Evolutionary conservation across 2,888 invertebrate genomes (phyloP).

Genomic region (Acleris emargana): DNA sequence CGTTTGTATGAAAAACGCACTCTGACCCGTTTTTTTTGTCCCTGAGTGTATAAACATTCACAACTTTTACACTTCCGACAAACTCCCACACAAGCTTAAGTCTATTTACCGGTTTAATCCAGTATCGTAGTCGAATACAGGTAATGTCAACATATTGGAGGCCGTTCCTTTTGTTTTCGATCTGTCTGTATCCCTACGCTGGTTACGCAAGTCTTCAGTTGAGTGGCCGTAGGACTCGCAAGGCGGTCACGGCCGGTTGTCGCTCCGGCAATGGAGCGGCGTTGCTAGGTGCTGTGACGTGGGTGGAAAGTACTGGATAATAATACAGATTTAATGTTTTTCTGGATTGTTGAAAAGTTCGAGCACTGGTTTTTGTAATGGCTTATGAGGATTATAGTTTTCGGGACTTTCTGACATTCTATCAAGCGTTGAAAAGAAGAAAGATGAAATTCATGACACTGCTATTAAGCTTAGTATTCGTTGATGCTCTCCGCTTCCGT

Average conservation of each 20-base stretch:
- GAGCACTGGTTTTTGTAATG: no score
- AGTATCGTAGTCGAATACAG: slow-evolving; percentile 4
- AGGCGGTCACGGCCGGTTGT: slow-evolving; percentile 76
- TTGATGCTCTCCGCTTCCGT: no score
- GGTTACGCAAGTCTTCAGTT: slow-evolving; percentile 34
- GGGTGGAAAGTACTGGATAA: neutral
- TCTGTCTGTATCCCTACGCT: slow-evolving; percentile 4
- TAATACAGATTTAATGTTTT: neutral
- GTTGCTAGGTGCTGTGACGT: slow-evolving; percentile 5
- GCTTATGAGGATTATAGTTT: no score
- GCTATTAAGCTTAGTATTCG: no score
- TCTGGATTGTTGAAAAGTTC: neutral
- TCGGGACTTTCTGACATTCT: no score
- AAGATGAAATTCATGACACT: no score
- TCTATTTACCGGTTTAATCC: slow-evolving; percentile 2
- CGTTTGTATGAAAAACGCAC: no score
- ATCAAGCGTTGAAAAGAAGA: no score
- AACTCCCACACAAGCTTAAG: neutral
- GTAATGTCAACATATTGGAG: slow-evolving; percentile 4
- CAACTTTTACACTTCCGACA: no score
- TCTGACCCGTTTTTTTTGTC: no score
- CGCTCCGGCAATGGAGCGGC: slow-evolving; percentile 47
- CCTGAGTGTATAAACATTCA: no score
- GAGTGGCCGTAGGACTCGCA: slow-evolving; percentile 42
- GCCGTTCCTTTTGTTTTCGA: slow-evolving; percentile 9